Base-by-base conservation (phyloP, 2,797 vertebrate species). In the Pitangus sulphuratus region DNA sequence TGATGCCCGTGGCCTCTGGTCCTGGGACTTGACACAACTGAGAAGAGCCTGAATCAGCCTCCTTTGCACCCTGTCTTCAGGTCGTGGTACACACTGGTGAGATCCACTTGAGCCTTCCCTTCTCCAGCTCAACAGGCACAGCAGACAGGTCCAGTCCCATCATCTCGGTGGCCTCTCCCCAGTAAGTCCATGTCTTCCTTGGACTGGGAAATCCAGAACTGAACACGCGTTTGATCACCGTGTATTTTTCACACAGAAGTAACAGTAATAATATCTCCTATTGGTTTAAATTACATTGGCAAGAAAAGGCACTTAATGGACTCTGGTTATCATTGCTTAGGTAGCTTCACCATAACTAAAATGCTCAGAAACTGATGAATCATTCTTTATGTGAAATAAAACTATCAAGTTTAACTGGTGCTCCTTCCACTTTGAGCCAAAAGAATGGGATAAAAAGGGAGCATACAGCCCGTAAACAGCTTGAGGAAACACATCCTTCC, bases 1-100 rank as follows among this genome's bases (percentile, higher is more conserved):
- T 15, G 17, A 30, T 56, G 33, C 19, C 24, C 0, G 0, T 1
- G 7, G 40, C 45, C 60, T 74, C 42, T 66, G 21, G 30, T 26
- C 24, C 58, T 35, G 51, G 15, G 44, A 53, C 18, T 10, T 9
- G 16, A 44, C 33, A 70, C 5, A 12, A 26, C 11, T 57, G 20
- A 37, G 5, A 15, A 58, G 19, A 65, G n/a, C 9, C 37, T 22
- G 30, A 44, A 26, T 70, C 40, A 4, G 11, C 15, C n/a, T 6
- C 30, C 35, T 71, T 33, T 19, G 45, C 33, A 35, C 4, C 2
- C 15, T 74, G 15, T 16, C 48, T 69, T 47, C 21, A 48, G 35
- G 39, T 25, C 8, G 31, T 40, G 3, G 15, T 11, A 60, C 22
- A 45, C 56, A 31, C 19, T 9, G n/a, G 8, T 22, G 57, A 69